phyloP scores from a whole-genome alignment of 2,113 vertebrate species.

The Corythoichthys intestinalis region DNA sequence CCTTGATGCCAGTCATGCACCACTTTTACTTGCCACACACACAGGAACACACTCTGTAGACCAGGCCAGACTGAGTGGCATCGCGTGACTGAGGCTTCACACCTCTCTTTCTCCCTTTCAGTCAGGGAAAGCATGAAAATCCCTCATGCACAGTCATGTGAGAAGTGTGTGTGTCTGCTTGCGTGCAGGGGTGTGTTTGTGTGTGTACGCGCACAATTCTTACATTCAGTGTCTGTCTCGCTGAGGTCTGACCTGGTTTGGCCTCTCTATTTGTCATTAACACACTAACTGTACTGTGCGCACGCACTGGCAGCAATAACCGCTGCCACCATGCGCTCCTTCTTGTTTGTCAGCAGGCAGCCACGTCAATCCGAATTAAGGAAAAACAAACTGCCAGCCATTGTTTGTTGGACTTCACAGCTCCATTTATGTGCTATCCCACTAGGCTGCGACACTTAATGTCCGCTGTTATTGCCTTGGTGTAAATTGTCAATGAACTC shows the following conservation, averaged over 20 bases:
- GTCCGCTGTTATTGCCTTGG: not conserved
- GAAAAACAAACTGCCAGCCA: not conserved
- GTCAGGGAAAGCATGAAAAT: conserved; percentile 55
- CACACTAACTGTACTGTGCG: conserved; percentile 15
- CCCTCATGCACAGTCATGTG: conserved; percentile 54
- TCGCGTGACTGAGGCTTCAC: conserved; percentile 65
- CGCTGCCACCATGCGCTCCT: not conserved
- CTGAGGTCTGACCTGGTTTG: conserved; percentile 42
- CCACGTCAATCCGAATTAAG: not conserved
- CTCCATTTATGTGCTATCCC: conserved; percentile 6
- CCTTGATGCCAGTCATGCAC: conserved; percentile 22
- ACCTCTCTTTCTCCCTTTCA: conserved; percentile 56
- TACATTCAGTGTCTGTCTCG: conserved; percentile 23
- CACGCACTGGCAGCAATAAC: conserved; percentile 31
- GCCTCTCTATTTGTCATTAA: conserved; percentile 38
- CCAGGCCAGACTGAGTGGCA: conserved; percentile 17
- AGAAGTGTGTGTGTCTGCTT: conserved; percentile 40
- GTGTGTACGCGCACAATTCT: not conserved
- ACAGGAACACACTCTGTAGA: not conserved
- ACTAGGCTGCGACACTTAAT: conserved; percentile 10
- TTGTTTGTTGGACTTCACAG: conserved; percentile 5
- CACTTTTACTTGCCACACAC: conserved; percentile 2
- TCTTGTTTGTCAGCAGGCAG: conserved; percentile 18
- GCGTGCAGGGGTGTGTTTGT: conserved; percentile 3
- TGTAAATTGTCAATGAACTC: conserved; percentile 46